Base-by-base conservation (phyloP, 2,888 invertebrate genomes). In the Nesidiocoris tenuis region DNA sequence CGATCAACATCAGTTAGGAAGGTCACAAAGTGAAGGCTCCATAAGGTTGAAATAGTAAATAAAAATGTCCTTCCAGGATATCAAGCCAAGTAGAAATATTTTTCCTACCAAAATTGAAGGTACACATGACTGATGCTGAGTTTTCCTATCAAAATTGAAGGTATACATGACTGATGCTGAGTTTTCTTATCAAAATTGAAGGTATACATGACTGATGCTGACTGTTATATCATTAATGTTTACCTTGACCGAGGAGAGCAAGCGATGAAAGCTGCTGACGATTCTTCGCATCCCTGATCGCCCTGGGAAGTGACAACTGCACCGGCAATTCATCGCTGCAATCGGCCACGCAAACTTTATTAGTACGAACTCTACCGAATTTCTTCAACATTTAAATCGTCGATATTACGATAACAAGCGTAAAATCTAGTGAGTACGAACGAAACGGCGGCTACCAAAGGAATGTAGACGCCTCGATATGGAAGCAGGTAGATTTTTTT, bases 241-340 rank as follows among this genome's bases (percentile, higher is more conserved):
- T 74, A 83, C 84, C 84, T 84, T 94, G 94, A 25, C 96, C 97
- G 66, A 98, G 86, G 79, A 96, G 87, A 5, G 96, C 95, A 72
- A 96, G 85, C 0, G 96, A 95, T 66, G 93, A 92, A 65, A 98
- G 88, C 83, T 96, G 94, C 83, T 95, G 94, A 59, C 95, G 89
- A 82, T 94, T 94, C 83, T 91, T 92, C 66, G 95, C 95, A 80
- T 94, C 93, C 71, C 92, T 88, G 80, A 97, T 90, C 25, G 94
- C 90, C 80, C 90, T 88, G 61, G 97, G 96, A 82, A 97, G 86
- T 80, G 90, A 89, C 80, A 98, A 87, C 85, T 93, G 93, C 74
- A 95, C 95, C 78, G 96, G 96, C 82, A 97, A 86, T 86, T 96
- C 96, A 84, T 96, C 96, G 85, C 94, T 92, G 86, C 74, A 86